Evolutionary conservation across 2,797 vertebrate species (phyloP).

Genomic region (Denticeps clupeoides): DNA sequence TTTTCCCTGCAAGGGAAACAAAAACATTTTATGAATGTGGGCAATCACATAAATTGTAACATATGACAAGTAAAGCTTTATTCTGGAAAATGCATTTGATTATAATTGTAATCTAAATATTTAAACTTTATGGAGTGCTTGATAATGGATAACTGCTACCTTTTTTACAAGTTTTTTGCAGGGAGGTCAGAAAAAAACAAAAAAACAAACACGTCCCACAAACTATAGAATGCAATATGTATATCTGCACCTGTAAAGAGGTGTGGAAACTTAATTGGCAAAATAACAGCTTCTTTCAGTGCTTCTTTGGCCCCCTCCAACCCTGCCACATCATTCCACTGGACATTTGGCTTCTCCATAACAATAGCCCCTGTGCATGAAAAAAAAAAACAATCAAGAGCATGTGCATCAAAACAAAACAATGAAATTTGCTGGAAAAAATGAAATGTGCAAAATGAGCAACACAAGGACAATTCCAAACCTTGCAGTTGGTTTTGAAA

Average conservation of each 20-base stretch:
- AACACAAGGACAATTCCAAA: no score
- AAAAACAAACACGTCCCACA: no score
- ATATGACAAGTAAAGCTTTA: no score
- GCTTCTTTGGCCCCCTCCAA: conserved; percentile 96
- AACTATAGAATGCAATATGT: not conserved
- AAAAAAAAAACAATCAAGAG: conserved; percentile 16
- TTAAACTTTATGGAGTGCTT: no score
- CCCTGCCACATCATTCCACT: conserved; percentile 93
- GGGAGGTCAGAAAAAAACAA: no score
- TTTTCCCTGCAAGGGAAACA: no score
- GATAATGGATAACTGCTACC: no score
- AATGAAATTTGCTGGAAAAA: not conserved
- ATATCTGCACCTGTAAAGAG: conserved; percentile 79
- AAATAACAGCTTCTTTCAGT: conserved; percentile 94
- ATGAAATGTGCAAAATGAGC: conserved; percentile 3
- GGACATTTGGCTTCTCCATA: conserved; percentile 92
- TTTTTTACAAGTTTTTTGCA: no score
- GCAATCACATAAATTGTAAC: no score
- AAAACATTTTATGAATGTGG: no score
- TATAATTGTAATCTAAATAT: no score
- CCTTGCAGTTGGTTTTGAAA: conserved; percentile 96
- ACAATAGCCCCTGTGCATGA: conserved; percentile 78
- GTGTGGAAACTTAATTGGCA: conserved; percentile 98
- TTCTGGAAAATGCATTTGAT: no score
- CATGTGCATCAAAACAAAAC: not conserved